phyloP scores from a whole-genome alignment of 2,888 invertebrate genomes.

The Pantelozetes paolii region DNA sequence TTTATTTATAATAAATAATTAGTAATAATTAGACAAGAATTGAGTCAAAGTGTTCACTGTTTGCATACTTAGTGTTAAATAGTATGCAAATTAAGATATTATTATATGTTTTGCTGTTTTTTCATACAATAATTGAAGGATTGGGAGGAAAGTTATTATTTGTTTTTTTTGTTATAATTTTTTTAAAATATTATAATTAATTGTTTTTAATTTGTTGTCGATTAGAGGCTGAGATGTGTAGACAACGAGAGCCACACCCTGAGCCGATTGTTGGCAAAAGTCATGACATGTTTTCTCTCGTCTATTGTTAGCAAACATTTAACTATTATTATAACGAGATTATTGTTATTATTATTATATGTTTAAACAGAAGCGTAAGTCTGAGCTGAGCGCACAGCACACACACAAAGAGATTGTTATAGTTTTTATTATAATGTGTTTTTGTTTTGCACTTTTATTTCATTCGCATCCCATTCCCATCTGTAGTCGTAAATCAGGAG shows the following conservation, averaged over 20 bases:
- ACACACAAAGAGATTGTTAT: background rate
- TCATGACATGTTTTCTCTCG: background rate
- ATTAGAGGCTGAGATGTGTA: constrained; percentile 11
- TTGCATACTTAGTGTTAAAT: background rate
- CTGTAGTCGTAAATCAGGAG: constrained; percentile 27
- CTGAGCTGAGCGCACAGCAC: background rate
- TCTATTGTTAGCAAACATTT: background rate
- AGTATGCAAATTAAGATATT: constrained; percentile 18
- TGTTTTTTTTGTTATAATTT: background rate
- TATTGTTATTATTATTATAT: constrained; percentile 31
- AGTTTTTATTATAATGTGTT: background rate
- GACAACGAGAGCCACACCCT: constrained; percentile 23
- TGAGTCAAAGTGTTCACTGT: background rate
- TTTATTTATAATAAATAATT: constrained; percentile 2
- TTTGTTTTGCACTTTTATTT: background rate
- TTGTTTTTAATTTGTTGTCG: constrained; percentile 6
- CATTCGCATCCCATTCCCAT: constrained; percentile 22
- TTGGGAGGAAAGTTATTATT: background rate
- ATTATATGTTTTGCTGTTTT: background rate
- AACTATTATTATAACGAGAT: constrained; percentile 12
- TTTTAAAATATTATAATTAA: background rate
- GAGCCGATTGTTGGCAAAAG: background rate
- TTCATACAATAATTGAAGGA: background rate
- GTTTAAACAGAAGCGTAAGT: background rate
- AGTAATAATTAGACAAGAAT: background rate